Conservation (phyloP, 1,140 invertebrate species). For the Drosophila nebulosa region DNA sequence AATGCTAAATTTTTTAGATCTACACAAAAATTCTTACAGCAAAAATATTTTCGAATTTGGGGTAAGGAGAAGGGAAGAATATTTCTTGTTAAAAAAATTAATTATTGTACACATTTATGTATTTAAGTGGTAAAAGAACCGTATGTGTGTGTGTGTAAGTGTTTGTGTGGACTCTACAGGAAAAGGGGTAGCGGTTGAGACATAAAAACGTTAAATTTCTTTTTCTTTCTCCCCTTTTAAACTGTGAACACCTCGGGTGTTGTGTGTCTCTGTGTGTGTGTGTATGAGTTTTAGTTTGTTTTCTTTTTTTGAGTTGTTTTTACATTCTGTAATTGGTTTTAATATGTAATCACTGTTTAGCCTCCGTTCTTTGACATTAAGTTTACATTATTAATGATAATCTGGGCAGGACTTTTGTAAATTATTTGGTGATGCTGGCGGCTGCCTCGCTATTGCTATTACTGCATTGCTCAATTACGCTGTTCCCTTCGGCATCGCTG, state of each 20-base stretch:
- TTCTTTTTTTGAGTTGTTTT: neutral
- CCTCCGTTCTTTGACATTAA: conserved; percentile 78
- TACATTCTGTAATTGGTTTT: neutral
- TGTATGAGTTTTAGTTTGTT: neutral
- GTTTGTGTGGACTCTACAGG: neutral
- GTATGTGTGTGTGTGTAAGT: neutral
- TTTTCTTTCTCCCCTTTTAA: neutral
- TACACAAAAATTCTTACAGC: conserved; percentile 38
- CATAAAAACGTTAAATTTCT: neutral
- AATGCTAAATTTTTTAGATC: conserved; percentile 60
- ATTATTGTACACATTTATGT: conserved; percentile 64
- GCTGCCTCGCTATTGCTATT: conserved; percentile 67
- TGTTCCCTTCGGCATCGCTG: conserved; percentile 72
- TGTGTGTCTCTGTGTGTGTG: neutral
- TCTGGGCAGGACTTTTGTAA: conserved; percentile 34
- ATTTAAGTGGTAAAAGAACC: conserved; percentile 19
- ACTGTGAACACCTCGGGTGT: neutral
- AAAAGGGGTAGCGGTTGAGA: neutral
- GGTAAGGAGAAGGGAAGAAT: conserved; percentile 30
- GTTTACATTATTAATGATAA: conserved; percentile 44
- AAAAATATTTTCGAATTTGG: conserved; percentile 58
- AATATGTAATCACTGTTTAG: conserved; percentile 76
- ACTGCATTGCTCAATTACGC: conserved; percentile 74
- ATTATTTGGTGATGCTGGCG: conserved; percentile 54
- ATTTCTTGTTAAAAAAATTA: conserved; percentile 35